Percentiles rank a stretch among this genome's conserved stretches.
Conservation (phyloP, 2,797 vertebrate genomes). For the Ctenopoma kingsleyae region DNA sequence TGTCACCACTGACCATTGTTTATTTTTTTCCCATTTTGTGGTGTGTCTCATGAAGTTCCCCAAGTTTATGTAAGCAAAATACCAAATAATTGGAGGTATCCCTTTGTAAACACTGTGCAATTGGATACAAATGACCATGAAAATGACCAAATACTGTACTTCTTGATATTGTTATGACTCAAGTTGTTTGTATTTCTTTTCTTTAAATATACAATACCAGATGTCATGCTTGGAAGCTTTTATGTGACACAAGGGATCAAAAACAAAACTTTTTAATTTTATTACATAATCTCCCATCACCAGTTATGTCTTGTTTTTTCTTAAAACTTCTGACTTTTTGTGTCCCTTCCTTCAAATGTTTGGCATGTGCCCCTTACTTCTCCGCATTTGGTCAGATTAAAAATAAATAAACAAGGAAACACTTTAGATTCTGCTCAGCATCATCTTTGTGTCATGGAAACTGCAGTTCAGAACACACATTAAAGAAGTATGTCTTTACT, state of each 20-base stretch:
- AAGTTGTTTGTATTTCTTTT: background rate
- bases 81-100: too few relatives aligned
- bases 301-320: constrained; percentile 4
- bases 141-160: background rate
- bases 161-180: background rate
- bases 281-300: constrained; percentile 38
- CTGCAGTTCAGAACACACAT: constrained; percentile 18
- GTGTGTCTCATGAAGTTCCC: too few relatives aligned
- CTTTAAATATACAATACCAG: background rate
- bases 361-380: constrained; percentile 32
- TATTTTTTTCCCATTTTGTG: too few relatives aligned
- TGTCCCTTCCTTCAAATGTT: constrained; percentile 36
- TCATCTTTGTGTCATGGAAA: constrained; percentile 51
- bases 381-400: constrained; percentile 27
- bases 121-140: background rate
- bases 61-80: too few relatives aligned
- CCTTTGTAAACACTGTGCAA: background rate
- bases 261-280: constrained; percentile 33
- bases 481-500: constrained; percentile 18
- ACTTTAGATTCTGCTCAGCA: constrained; percentile 51
- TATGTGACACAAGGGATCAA: constrained; percentile 8
- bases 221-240: constrained; percentile 21
- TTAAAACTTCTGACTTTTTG: constrained; percentile 14
- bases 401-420: constrained; percentile 37
- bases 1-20: too few relatives aligned